Evolutionary conservation across 2,797 vertebrate genomes (phyloP), one percentile per base, ranked within the genome.

Genomic region (Peromyscus melanophrys): DNA sequence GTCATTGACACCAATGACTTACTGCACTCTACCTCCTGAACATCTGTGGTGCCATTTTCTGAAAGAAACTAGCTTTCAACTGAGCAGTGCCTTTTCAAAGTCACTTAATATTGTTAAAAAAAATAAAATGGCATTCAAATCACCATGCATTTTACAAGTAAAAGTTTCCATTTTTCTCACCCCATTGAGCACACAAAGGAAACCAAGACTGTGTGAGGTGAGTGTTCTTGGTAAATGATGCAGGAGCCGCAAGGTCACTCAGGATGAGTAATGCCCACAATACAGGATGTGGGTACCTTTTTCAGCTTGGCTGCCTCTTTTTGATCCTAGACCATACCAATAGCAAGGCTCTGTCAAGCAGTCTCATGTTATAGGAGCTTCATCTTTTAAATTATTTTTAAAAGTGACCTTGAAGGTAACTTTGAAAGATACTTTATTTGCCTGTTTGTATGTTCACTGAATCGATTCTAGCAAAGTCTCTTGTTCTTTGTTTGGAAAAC

Each of bases 341-440:
- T 40, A 95, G 84, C 40, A 57, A 43, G 55, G 6, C 21, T 94
- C 14, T 81, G 71, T 92, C 89, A 95, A 96, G 85, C 71, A 87
- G 75, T 93, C 40, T 95, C 31, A 59, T 63, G 6, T 93, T 92
- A 96, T 5, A n/a, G 19, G 25, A 94, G 11, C 37, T 96, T 94
- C 40, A 77, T 89, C 90, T 95, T 94, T 90, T 89, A 80, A 65
- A 95, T 37, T 49, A 61, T 46, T 94, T 97, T 94, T 90, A 31
- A 96, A 98, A 96, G 96, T 94, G 73, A 94, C 88, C 85, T 97
- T 97, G 76, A 95, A 90, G 76, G 59, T 96, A 90, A 90, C 85
- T 92, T 96, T 95, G 43, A 95, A 96, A 95, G n/a, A 34, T 92
- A 85, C 65, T 96, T 96, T 93, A 86, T 92, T 95, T 90, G n/a